A percentile compares a stretch with the other conserved stretches of the same genome.
Conservation (phyloP, 2,888 invertebrate genomes). For the Rhingia rostrata region DNA sequence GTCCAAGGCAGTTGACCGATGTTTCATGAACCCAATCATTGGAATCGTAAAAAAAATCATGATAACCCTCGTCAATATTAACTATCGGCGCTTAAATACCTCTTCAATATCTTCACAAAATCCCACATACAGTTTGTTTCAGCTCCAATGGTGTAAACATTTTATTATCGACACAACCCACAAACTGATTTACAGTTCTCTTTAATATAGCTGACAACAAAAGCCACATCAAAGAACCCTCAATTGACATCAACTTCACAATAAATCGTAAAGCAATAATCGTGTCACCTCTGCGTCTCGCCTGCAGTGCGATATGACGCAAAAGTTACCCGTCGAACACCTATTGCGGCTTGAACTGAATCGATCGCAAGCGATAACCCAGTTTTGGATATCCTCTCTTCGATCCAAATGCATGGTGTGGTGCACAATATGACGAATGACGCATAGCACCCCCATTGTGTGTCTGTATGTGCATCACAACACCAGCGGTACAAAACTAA, state of each 20-base stretch:
- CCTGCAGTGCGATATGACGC: constrained; percentile 2
- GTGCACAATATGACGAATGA: constrained; percentile 32
- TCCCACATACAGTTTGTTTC: constrained; percentile 10
- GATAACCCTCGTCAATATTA: constrained; percentile 17
- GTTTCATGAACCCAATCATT: constrained; percentile 23
- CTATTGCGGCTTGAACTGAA: constrained; percentile 20
- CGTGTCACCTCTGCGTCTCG: neutral
- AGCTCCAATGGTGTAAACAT: constrained; percentile 27
- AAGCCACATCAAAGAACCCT: constrained; percentile 45
- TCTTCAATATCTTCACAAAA: constrained; percentile 33
- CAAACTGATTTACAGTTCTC: constrained; percentile 40
- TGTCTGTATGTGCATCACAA: neutral
- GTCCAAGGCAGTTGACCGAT: neutral
- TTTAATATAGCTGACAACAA: constrained; percentile 21
- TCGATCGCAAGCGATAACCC: constrained; percentile 45
- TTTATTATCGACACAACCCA: constrained; percentile 26
- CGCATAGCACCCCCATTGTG: constrained; percentile 2
- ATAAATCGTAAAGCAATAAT: constrained; percentile 57
- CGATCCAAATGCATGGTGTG: neutral
- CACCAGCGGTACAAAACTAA: constrained; percentile 35
- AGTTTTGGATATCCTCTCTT: constrained; percentile 30
- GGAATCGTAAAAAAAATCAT: neutral
- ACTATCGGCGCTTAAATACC: constrained; percentile 57
- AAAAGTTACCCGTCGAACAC: constrained; percentile 38
- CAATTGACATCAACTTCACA: constrained; percentile 36